Base-by-base conservation (phyloP, 2,888 invertebrate species). In the Ditylenchus weischeri region DNA sequence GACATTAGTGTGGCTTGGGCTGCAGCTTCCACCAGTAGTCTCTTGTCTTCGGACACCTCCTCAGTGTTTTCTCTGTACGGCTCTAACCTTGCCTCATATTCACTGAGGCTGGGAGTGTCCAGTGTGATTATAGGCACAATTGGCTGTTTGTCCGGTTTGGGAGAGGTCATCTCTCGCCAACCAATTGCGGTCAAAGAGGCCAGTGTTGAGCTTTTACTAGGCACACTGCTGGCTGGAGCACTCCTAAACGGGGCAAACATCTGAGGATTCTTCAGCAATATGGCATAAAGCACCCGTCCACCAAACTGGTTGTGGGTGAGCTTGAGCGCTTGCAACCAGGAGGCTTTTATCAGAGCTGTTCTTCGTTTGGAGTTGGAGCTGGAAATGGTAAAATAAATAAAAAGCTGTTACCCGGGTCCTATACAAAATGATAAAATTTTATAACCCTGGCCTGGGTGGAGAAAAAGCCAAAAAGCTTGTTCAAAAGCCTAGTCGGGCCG, bases 301-400 rank as follows among this genome's bases (percentile, higher is more conserved):
- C 79, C 79, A 47, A 79, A 62, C 62, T 79, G 78, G 6, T 73
- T 73, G 51, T 75, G 73, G 11, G 79, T 79, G 69, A 78, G 71
- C 23, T 66, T 66, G 18, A 76, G 69, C 13, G 75, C 74, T 58
- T 77, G 68, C 61, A 73, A 69, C 78, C 78, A 79, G 3, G 79
- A 77, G 0, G 68, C 68, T 23, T 68, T 68, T 6, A 79, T 67
- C 18, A 79, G 35, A 23, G 70, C 70, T 18, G 72, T 58, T 5
- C 71, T 69, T 19, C 66, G 54, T 23, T 62, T 29, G 19, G 71
- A 74, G 58, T 73, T 70, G 19, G 70, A 64, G 29, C 21, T 49
- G 48, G 0, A 67, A 54, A 43, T 50, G 50, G 50, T 1, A 6
- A 15, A 54, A 11, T 15, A 29, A 54, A 54, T 7, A 15, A 43